Evolutionary conservation across 2,113 vertebrate genomes (phyloP).

Genomic region (Gadus macrocephalus): DNA sequence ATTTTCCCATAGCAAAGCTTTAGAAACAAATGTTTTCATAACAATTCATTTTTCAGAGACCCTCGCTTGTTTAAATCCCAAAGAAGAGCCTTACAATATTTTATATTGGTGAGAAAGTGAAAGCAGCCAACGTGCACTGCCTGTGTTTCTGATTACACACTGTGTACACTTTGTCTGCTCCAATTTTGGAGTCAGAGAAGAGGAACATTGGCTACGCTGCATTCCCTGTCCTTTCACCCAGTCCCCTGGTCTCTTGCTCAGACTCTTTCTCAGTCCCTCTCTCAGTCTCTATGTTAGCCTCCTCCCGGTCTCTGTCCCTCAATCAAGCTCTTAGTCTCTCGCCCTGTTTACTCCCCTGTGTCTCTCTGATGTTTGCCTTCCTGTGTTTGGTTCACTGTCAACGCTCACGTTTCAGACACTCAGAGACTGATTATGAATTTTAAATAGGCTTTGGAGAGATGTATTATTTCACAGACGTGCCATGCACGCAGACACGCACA

Average conservation of each 20-base stretch:
- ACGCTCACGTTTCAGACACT: slow-evolving; percentile 39
- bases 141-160: slow-evolving; percentile 43
- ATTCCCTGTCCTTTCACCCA: neutral
- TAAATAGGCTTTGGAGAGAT: slow-evolving; percentile 3
- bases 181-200: slow-evolving; percentile 35
- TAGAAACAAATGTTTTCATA: no score
- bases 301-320: slow-evolving; percentile 7
- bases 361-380: no score
- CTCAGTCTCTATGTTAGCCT: no score
- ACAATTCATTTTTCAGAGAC: no score
- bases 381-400: slow-evolving; percentile 1
- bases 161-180: slow-evolving; percentile 22
- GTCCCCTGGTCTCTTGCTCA: no score
- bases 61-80: neutral
- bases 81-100: slow-evolving; percentile 31
- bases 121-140: slow-evolving; percentile 31
- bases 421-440: slow-evolving; percentile 15
- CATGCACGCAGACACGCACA: slow-evolving; percentile 5
- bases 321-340: slow-evolving; percentile 1
- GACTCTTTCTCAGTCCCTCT: no score
- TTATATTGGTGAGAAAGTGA: slow-evolving; percentile 30
- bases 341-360: neutral
- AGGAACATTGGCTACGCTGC: slow-evolving; percentile 39
- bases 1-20: no score
- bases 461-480: neutral